phyloP scores from a whole-genome alignment of 2,113 vertebrate genomes.

The Cochlearius cochlearius region DNA sequence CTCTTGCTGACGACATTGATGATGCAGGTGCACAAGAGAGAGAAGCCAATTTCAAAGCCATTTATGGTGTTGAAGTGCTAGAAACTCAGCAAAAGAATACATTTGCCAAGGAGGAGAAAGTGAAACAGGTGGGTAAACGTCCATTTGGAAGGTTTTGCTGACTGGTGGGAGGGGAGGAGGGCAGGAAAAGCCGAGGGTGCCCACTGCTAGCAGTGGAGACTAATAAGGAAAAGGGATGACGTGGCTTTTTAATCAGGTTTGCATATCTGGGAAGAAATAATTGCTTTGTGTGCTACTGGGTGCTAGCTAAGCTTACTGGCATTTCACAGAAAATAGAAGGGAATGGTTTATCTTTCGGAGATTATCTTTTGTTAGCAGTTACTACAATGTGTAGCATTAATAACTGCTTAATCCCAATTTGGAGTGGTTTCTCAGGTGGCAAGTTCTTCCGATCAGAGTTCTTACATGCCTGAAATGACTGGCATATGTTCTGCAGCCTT shows the following conservation, averaged over 20 bases:
- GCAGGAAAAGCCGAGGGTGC: neutral
- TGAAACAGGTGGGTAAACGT: slow-evolving; percentile 9
- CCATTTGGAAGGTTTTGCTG: slow-evolving; percentile 20
- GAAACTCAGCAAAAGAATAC: slow-evolving; percentile 22
- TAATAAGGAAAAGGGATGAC: neutral
- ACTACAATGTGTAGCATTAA: neutral
- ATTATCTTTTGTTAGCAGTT: neutral
- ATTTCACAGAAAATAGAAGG: neutral
- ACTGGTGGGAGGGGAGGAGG: neutral
- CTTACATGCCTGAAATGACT: neutral
- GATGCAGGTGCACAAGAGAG: slow-evolving; percentile 56
- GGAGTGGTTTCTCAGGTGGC: neutral
- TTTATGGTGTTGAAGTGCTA: slow-evolving; percentile 54
- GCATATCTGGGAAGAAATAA: slow-evolving; percentile 1
- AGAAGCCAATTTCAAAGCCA: slow-evolving; percentile 53
- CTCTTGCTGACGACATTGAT: slow-evolving; percentile 59
- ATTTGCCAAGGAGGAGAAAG: slow-evolving; percentile 35
- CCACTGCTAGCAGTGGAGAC: neutral
- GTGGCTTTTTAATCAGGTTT: slow-evolving; percentile 36
- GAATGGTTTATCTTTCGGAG: neutral
- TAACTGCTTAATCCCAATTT: neutral
- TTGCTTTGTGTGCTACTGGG: neutral
- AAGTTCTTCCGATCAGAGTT: neutral
- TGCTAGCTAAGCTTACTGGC: neutral
- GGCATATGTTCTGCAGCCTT: neutral